These are phyloP conservation scores for Callorhinus ursinus DNA, from an alignment of 2,113 vertebrate genomes.

Conservation along the genomic window DNA sequence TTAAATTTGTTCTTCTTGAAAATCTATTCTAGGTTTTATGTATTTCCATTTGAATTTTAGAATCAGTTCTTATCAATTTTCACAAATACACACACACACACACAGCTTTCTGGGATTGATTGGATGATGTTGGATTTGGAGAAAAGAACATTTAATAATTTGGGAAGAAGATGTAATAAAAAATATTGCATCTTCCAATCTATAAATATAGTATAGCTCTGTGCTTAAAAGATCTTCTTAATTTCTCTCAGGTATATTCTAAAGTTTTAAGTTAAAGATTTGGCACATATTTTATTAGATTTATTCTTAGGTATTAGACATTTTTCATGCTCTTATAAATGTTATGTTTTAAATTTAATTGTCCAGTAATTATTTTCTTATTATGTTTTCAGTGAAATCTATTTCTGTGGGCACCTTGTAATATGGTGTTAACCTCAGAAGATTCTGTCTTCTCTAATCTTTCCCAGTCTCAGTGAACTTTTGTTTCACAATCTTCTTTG, in stretches of 20 bases:
- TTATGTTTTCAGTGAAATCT: constrained; percentile 12
- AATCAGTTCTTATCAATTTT: not conserved
- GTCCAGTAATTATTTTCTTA: not conserved
- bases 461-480: not conserved
- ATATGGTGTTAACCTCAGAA: not conserved
- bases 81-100: not conserved
- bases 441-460: not conserved
- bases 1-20: not conserved
- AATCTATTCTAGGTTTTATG: not conserved
- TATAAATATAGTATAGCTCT: not conserved
- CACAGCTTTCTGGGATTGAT: not conserved
- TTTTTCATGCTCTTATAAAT: not conserved
- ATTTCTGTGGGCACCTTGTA: not conserved
- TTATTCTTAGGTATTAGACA: not conserved
- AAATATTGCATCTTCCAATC: not conserved
- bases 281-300: not conserved
- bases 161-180: not conserved
- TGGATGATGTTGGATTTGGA: not conserved
- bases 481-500: not conserved
- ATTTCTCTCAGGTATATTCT: not conserved
- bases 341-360: not conserved
- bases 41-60: not conserved
- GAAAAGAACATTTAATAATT: not conserved
- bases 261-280: not conserved
- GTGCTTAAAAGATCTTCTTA: not conserved